These are phyloP conservation scores for Archips xylosteana DNA, from an alignment of 2,888 invertebrate genomes.

Conservation along the genomic window DNA sequence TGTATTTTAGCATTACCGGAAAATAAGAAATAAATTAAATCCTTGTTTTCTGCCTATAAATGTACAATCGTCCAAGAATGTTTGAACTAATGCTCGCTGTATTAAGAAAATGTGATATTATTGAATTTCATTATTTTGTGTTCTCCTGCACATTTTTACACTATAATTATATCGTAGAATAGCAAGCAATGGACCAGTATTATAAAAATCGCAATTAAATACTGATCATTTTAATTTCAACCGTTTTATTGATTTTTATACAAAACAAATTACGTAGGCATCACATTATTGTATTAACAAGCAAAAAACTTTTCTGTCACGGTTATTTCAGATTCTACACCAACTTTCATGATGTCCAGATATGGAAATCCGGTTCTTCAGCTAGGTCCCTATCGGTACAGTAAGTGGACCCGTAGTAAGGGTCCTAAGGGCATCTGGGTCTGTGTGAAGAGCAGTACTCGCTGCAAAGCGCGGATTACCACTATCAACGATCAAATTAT, in stretches of 20 bases:
- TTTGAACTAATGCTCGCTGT: background rate
- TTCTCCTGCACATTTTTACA: background rate
- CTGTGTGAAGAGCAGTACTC: conserved; percentile 21
- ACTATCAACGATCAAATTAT: conserved; percentile 44
- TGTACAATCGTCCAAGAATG: too few species aligned
- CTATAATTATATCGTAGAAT: background rate
- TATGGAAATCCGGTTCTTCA: conserved; percentile 30
- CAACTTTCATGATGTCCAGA: conserved; percentile 14
- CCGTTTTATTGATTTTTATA: background rate
- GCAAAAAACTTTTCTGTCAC: background rate
- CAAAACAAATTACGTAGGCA: too few species aligned
- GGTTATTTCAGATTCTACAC: conserved; percentile 9
- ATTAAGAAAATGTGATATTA: background rate
- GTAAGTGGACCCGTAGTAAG: conserved; percentile 18
- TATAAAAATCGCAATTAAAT: background rate
- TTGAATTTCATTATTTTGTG: background rate
- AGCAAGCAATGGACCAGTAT: background rate
- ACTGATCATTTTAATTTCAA: background rate
- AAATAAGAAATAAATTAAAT: too few species aligned
- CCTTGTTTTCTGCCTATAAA: too few species aligned
- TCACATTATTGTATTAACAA: background rate
- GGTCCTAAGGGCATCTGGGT: conserved; percentile 20
- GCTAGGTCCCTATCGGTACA: conserved; percentile 28
- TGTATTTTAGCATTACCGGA: too few species aligned
- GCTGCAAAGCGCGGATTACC: conserved; percentile 45